These are phyloP conservation scores for Gymnosoma rotundatum DNA, from an alignment of 2,888 invertebrate species.

Conservation along the genomic window DNA sequence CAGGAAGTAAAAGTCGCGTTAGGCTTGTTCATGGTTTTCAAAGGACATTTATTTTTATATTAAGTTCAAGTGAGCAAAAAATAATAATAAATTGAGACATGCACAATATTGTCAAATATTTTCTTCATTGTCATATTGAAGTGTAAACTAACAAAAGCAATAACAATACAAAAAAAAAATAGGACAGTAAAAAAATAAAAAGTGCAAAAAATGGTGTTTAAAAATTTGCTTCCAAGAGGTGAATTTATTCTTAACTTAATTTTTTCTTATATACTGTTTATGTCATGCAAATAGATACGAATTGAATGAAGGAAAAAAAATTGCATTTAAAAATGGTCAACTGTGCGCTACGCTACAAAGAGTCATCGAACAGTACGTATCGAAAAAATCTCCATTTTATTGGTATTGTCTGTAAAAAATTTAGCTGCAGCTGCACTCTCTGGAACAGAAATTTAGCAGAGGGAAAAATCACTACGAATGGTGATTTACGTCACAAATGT, in stretches of 20 bases:
- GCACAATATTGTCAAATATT: constrained; percentile 58
- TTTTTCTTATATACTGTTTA: not conserved
- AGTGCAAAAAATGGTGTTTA: constrained; percentile 11
- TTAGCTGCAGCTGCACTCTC: too few relatives aligned
- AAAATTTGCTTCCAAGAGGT: constrained; percentile 17
- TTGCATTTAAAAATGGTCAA: too few relatives aligned
- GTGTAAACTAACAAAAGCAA: constrained; percentile 51
- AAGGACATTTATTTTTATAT: constrained; percentile 59
- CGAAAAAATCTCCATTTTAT: too few relatives aligned
- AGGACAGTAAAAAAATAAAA: not conserved
- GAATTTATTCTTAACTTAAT: constrained; percentile 12
- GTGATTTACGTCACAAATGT: too few relatives aligned
- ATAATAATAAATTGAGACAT: constrained; percentile 9
- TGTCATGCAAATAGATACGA: not conserved
- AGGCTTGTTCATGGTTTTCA: constrained; percentile 62
- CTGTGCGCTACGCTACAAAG: too few relatives aligned
- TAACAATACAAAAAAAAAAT: not conserved
- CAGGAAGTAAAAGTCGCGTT: constrained; percentile 68
- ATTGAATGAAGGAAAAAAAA: not conserved
- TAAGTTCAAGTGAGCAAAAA: constrained; percentile 3
- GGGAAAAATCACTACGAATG: too few relatives aligned
- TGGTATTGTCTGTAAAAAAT: too few relatives aligned
- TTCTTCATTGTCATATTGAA: constrained; percentile 58
- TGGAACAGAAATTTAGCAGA: too few relatives aligned
- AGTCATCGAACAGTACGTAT: too few relatives aligned